Percentiles rank a stretch among this genome's conserved stretches.
phyloP scores from a whole-genome alignment of 2,888 invertebrate genomes.

The Hydrotaea cyrtoneurina region DNA sequence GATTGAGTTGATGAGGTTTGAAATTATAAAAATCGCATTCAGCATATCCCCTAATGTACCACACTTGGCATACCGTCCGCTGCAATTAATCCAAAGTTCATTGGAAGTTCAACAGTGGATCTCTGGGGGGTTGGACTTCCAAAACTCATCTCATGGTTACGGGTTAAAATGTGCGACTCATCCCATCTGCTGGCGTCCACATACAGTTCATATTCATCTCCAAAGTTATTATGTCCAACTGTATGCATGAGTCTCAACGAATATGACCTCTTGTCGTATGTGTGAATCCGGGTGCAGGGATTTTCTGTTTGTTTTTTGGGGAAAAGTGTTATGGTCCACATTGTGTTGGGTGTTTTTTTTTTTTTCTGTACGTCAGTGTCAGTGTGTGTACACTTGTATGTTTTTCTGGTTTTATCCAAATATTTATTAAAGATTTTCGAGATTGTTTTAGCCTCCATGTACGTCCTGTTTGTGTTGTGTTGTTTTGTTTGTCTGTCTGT shows the following conservation, averaged over 20 bases:
- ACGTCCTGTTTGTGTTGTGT: too few relatives aligned
- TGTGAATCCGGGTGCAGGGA: background rate
- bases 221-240: slow-evolving; percentile 48
- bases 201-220: slow-evolving; percentile 51
- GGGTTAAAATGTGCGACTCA: background rate
- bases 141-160: slow-evolving; percentile 41
- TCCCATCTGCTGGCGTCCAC: background rate
- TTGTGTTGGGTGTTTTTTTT: slow-evolving; percentile 37
- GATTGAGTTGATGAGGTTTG: too few relatives aligned
- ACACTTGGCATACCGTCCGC: slow-evolving; percentile 17
- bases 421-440: slow-evolving; percentile 68
- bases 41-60: background rate
- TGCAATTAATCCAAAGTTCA: slow-evolving; percentile 15
- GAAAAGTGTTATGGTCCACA: slow-evolving; percentile 51
- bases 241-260: background rate
- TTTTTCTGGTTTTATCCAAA: slow-evolving; percentile 53
- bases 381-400: slow-evolving; percentile 23
- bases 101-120: background rate
- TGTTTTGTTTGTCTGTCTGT: background rate
- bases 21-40: too few relatives aligned
- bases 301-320: slow-evolving; percentile 22
- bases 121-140: background rate
- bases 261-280: slow-evolving; percentile 1
- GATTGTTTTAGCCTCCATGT: slow-evolving; percentile 48
- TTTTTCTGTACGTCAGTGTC: background rate